These are phyloP conservation scores for Ditula angustiorana DNA, from an alignment of 2,888 invertebrate genomes.

Conservation along the genomic window DNA sequence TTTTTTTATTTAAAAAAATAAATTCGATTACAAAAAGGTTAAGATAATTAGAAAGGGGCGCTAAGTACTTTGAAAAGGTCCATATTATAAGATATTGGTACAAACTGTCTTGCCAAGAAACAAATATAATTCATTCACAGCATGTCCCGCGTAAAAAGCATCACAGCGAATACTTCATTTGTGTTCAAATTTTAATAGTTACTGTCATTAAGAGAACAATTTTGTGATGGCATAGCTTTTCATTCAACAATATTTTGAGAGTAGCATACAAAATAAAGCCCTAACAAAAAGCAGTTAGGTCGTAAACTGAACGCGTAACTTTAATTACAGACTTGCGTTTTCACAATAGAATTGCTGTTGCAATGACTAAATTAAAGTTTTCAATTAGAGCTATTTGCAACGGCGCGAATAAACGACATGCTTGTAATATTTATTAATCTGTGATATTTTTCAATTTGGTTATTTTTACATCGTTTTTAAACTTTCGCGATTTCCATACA, in stretches of 20 bases:
- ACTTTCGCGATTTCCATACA: background rate
- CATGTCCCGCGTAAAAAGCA: background rate
- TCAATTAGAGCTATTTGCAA: conserved; percentile 58
- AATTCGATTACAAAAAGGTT: too few relatives aligned
- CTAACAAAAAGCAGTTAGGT: conserved; percentile 40
- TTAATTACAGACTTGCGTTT: conserved; percentile 46
- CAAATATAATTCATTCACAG: too few relatives aligned
- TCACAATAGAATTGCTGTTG: conserved; percentile 48
- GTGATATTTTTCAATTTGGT: conserved; percentile 32
- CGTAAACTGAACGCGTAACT: conserved; percentile 33
- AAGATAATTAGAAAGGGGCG: too few relatives aligned
- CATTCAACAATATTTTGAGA: conserved; percentile 53
- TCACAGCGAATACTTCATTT: background rate
- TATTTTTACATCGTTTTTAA: too few relatives aligned
- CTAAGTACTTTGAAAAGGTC: too few relatives aligned
- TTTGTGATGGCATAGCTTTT: conserved; percentile 66
- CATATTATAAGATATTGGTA: too few relatives aligned
- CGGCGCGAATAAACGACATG: conserved; percentile 52
- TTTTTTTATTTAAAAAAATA: too few relatives aligned
- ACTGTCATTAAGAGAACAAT: conserved; percentile 65
- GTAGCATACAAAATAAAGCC: conserved; percentile 41
- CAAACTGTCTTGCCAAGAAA: too few relatives aligned
- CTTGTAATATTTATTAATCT: background rate
- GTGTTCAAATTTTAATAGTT: conserved; percentile 19
- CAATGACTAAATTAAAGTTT: conserved; percentile 31